Percentiles rank a stretch among this genome's conserved stretches.
Evolutionary conservation across 2,797 vertebrate genomes (phyloP).

Genomic region (Cichlasoma orientale): DNA sequence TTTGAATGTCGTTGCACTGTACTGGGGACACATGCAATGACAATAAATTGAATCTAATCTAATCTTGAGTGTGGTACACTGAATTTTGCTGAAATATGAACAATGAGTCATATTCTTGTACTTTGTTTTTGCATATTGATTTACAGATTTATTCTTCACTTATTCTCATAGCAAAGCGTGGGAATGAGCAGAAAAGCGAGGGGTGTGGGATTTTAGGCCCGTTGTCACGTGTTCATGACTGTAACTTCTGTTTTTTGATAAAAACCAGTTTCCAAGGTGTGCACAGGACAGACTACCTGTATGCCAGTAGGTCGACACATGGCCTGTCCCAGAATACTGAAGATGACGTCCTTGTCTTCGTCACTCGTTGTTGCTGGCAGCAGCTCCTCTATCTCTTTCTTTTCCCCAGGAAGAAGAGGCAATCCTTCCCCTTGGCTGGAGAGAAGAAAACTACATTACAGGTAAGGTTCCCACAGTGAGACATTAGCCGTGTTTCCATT

Average conservation of each 20-base stretch:
- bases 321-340: constrained; percentile 96
- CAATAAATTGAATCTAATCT: too few species aligned
- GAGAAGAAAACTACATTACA: not conserved
- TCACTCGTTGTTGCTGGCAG: constrained; percentile 88
- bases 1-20: too few species aligned
- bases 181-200: not conserved
- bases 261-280: too few species aligned
- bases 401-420: constrained; percentile 91
- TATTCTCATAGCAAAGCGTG: too few species aligned
- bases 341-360: constrained; percentile 93
- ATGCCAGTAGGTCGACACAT: constrained; percentile 97
- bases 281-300: constrained; percentile 79
- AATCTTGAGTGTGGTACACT: too few species aligned
- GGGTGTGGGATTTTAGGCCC: not conserved
- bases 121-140: too few species aligned
- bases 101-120: too few species aligned
- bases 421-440: constrained; percentile 95
- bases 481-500: too few species aligned
- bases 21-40: too few species aligned
- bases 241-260: too few species aligned
- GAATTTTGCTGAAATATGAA: too few species aligned
- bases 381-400: constrained; percentile 91
- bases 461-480: not conserved
- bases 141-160: too few species aligned
- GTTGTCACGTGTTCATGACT: fast-evolving